Percentiles rank a stretch among this genome's conserved stretches.
Conservation (phyloP, 1,140 invertebrate genomes). For the Trichomalopsis sarcophagae region DNA sequence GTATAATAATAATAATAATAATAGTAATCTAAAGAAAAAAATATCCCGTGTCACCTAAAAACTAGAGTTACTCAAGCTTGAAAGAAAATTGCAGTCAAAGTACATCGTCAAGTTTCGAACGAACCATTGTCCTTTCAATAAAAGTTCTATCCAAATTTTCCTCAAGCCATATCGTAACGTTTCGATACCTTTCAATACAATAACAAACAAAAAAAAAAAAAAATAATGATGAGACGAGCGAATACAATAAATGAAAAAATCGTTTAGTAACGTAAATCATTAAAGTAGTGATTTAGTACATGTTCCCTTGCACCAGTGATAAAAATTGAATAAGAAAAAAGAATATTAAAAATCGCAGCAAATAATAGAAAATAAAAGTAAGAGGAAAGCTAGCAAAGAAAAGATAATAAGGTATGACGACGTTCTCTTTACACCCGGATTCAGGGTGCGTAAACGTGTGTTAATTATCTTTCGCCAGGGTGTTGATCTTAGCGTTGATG, state of each 20-base stretch:
- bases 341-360: conserved; percentile 50
- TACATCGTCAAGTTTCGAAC: conserved; percentile 17
- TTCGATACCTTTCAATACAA: background rate
- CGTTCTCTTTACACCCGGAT: conserved; percentile 54
- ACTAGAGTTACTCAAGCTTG: conserved; percentile 9
- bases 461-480: conserved; percentile 85
- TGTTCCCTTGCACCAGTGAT: conserved; percentile 46
- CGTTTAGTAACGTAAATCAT: background rate
- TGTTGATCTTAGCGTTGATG: conserved; percentile 84
- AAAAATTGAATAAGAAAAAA: conserved; percentile 46
- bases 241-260: background rate
- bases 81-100: conserved; percentile 11
- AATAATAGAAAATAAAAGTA: conserved; percentile 65
- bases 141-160: background rate
- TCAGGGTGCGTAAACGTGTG: conserved; percentile 60
- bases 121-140: conserved; percentile 31
- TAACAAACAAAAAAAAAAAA: background rate
- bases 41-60: conserved; percentile 21
- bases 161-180: background rate
- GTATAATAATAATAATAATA: conserved; percentile 12
- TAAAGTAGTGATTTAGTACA: conserved; percentile 29
- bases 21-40: background rate
- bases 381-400: conserved; percentile 68
- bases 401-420: conserved; percentile 59
- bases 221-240: background rate